Percentiles rank a stretch among this genome's conserved stretches.
These are phyloP conservation scores for Triplophysa bombifrons DNA, from an alignment of 2,797 vertebrate species.

Conservation along the genomic window DNA sequence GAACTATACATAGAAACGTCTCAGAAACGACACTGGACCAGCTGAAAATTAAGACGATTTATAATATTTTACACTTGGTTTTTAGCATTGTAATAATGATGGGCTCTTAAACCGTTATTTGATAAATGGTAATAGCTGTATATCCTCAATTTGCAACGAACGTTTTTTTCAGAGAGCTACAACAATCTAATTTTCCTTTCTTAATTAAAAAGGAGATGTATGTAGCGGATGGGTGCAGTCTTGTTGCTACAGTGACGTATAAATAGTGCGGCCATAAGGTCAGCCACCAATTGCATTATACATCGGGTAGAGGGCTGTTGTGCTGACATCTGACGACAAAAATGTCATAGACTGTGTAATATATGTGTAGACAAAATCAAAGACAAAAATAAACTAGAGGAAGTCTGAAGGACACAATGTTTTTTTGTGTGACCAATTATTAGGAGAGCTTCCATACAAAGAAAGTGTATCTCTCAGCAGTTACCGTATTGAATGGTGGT, in stretches of 20 bases:
- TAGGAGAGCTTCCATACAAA: neutral
- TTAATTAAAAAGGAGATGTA: constrained; percentile 46
- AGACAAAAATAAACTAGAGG: neutral
- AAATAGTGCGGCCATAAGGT: constrained; percentile 20
- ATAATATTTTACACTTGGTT: constrained; percentile 9
- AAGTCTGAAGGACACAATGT: neutral
- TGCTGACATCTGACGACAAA: neutral
- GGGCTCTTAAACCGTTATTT: constrained; percentile 7
- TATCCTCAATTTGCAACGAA: constrained; percentile 23
- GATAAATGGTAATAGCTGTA: constrained; percentile 27
- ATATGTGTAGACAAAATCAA: neutral
- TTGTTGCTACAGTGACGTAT: constrained; percentile 45
- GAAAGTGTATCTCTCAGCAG: constrained; percentile 19
- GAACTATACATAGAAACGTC: neutral
- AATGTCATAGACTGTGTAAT: neutral
- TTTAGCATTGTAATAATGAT: constrained; percentile 22
- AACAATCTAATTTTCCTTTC: constrained; percentile 45
- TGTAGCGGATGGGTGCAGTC: constrained; percentile 36
- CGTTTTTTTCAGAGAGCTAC: constrained; percentile 6
- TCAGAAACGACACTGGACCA: neutral
- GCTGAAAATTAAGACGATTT: constrained; percentile 1
- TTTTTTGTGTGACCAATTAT: constrained; percentile 3
- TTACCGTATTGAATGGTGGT: constrained; percentile 3
- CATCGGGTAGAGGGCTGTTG: neutral
- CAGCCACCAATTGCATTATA: constrained; percentile 36